Evolutionary conservation across 2,797 vertebrate species (phyloP), one percentile per base, ranked within the genome.

Genomic region (Alexandromys oeconomus): DNA sequence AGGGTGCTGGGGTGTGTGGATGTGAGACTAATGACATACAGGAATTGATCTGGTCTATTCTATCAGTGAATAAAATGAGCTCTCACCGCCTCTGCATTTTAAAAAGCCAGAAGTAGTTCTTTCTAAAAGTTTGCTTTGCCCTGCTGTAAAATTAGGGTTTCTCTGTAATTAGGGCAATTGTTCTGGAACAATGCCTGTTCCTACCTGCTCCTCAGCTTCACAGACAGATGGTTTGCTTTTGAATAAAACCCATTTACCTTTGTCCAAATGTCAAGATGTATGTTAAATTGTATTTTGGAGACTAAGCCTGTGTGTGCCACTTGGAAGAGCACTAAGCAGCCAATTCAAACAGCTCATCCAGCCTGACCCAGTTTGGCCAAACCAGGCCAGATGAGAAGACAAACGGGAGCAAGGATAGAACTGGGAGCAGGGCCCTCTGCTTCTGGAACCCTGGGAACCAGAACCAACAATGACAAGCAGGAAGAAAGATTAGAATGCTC

Each of bases 361-460:
- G 79, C 71, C 87, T 93, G 95, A 95, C 97, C 97, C 92, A 92
- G 74, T 94, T 94, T 27, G 1, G 63, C 46, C 40, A 82, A 86
- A 71, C 6, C 17, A 59, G 80, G 86, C n/a, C 57, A 29, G 78
- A 1, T 0, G 11, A 73, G 25, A 81, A 69, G 40, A 34, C 19
- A 23, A 65, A 73, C 4, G 1, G 79, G 63, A 79, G 23, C 59
- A 15, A 19, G 13, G 25, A 23, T 34, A 0, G 43, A 21, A 13
- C 1, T 0, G 3, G 1, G 7, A 91, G 87, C 2, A 5, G 61
- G 14, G 77, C 51, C 31, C n/a, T 2, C 7, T 6, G 54, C 65
- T 91, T 71, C 91, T 40, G 13, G 73, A 87, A 87, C 61, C 40
- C 57, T 14, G 59, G 12, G 15, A 54, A 77, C 54, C 29, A 5